phyloP scores from a whole-genome alignment of 2,113 vertebrate genomes.

The Rhombomys opimus region DNA sequence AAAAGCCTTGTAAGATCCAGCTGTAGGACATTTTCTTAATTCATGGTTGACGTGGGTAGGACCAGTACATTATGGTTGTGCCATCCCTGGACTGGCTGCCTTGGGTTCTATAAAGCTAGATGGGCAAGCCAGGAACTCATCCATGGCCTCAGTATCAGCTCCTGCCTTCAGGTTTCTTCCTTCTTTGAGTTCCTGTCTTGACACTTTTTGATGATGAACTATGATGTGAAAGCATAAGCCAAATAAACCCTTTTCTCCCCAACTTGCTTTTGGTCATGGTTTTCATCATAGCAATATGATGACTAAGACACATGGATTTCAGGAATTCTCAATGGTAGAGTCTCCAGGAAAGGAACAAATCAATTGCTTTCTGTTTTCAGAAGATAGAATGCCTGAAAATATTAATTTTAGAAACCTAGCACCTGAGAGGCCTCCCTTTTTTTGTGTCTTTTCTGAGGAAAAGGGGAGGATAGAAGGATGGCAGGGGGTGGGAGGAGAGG shows the following conservation, averaged over 20 bases:
- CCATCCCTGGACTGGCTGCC: not conserved
- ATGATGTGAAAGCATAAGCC: not conserved
- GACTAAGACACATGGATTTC: not conserved
- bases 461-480: too few relatives aligned
- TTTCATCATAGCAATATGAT: not conserved
- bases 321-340: not conserved
- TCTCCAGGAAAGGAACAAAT: not conserved
- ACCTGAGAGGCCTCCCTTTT: not conserved
- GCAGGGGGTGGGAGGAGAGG: too few relatives aligned
- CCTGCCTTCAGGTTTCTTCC: not conserved
- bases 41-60: not conserved
- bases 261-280: not conserved
- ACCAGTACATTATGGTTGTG: not conserved
- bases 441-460: too few relatives aligned
- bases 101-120: not conserved
- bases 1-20: not conserved
- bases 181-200: not conserved
- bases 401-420: not conserved
- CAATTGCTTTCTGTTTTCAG: not conserved
- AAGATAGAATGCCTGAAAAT: constrained; percentile 7
- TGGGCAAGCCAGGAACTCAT: not conserved
- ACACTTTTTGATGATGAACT: not conserved
- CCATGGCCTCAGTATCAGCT: not conserved
- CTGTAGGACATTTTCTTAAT: not conserved
- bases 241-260: not conserved